Conservation (phyloP, 2,113 vertebrate species). For the Parus major region DNA sequence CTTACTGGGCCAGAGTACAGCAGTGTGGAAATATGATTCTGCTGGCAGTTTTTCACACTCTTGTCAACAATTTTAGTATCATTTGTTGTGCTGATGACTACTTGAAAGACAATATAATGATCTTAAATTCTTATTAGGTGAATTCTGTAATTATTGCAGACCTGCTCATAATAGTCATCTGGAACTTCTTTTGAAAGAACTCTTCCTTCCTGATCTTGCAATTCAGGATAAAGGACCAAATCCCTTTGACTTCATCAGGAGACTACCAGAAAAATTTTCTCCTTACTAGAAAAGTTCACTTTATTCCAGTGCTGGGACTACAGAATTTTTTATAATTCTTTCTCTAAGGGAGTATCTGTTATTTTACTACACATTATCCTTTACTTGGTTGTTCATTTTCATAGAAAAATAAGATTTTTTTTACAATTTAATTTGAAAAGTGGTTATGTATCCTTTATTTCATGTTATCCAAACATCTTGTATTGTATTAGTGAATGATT, state of each 20-base stretch:
- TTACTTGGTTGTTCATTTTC: neutral
- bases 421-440: neutral
- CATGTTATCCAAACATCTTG: neutral
- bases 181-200: conserved; percentile 9
- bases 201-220: neutral
- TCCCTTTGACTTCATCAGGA: neutral
- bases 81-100: neutral
- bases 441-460: neutral
- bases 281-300: neutral
- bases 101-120: conserved; percentile 39
- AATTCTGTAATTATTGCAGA: conserved; percentile 32
- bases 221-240: neutral
- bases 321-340: neutral
- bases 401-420: neutral
- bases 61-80: neutral
- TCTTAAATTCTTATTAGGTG: conserved; percentile 3
- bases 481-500: neutral
- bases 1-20: neutral
- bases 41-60: neutral
- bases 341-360: neutral
- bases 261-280: neutral
- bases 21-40: neutral
- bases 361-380: neutral
- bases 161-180: neutral
- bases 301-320: conserved; percentile 27